Evolutionary conservation across 2,113 vertebrate genomes (phyloP).

Genomic region (Corythaixoides concolor): DNA sequence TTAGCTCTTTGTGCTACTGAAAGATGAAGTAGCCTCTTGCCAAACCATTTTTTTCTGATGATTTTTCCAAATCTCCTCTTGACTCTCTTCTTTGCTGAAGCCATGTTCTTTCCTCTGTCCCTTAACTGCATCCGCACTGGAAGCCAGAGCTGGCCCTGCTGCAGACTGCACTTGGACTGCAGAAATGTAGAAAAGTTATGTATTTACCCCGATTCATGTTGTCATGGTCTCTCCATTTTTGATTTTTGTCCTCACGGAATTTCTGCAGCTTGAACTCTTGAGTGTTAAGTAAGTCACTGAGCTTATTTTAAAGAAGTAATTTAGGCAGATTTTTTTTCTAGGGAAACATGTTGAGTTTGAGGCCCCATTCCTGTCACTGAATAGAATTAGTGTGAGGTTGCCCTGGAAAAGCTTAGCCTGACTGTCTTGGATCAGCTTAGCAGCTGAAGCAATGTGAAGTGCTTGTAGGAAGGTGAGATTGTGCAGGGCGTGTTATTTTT

Average conservation of each 20-base stretch:
- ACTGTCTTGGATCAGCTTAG: background rate
- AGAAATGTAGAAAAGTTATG: background rate
- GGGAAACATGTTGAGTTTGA: background rate
- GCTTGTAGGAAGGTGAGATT: slow-evolving; percentile 15
- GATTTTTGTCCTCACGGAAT: background rate
- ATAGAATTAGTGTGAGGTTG: background rate
- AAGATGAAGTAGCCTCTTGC: slow-evolving; percentile 6
- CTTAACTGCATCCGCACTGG: background rate
- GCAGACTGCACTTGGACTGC: background rate
- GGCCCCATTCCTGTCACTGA: background rate
- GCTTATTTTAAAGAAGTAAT: background rate
- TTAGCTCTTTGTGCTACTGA: background rate
- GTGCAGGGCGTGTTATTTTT: slow-evolving; percentile 28
- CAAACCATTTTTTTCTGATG: background rate
- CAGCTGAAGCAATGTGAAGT: background rate
- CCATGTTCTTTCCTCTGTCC: background rate
- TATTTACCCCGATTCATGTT: background rate
- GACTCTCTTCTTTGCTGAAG: background rate
- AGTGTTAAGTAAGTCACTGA: background rate
- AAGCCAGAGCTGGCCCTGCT: background rate
- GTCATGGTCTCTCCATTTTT: background rate
- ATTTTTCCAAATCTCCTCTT: background rate
- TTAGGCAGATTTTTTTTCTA: background rate
- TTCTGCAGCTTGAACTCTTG: background rate
- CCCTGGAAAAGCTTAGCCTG: background rate